Evolutionary conservation across 2,888 invertebrate genomes (phyloP), one percentile per base, ranked within the genome.

Genomic region (Sinopyrophorus schimmeli): DNA sequence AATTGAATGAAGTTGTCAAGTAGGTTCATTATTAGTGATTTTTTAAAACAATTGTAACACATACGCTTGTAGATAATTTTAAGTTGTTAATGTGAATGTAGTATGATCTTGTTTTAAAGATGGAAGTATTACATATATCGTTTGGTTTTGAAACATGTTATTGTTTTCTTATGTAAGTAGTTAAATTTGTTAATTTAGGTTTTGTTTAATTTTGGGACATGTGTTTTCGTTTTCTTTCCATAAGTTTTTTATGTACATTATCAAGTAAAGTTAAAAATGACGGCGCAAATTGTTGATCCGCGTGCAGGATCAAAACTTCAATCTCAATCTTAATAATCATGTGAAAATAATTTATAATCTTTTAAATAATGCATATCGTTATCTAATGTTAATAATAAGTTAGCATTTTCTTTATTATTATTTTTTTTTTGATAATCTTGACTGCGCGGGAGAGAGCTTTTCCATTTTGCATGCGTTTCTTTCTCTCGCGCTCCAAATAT

Each of bases 11-110:
- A n/a, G n/a, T n/a, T n/a, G n/a, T n/a, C n/a, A n/a, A n/a, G n/a
- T 20, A 9, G 14, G 6, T 10, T 15, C 21, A 12, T 34, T 21
- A 41, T 17, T 43, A 28, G 31, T 38, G 30, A 38, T 31, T 31
- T 30, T 47, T 47, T 47, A 41, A 31, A 40, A n/a, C n/a, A n/a
- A 28, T 31, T 47, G 37, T 48, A 48, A 48, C 48, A 28, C 38
- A 49, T 49, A 49, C 49, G 49, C 49, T 49, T 49, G 24, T 48
- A 43, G 38, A 32, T 42, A 42, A 17, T 39, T 21, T 24, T 47
- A 40, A 47, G 47, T 47, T 47, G 47, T 47, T 40, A 27, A 46
- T 41, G 28, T 28, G 28, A 40, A 32, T 40, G 46, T 47, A 26
- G 18, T 24, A 24, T 24, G 34, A 34, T 47, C 47, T 47, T 47